phyloP scores from a whole-genome alignment of 2,113 vertebrate genomes.

The Larimichthys crocea region DNA sequence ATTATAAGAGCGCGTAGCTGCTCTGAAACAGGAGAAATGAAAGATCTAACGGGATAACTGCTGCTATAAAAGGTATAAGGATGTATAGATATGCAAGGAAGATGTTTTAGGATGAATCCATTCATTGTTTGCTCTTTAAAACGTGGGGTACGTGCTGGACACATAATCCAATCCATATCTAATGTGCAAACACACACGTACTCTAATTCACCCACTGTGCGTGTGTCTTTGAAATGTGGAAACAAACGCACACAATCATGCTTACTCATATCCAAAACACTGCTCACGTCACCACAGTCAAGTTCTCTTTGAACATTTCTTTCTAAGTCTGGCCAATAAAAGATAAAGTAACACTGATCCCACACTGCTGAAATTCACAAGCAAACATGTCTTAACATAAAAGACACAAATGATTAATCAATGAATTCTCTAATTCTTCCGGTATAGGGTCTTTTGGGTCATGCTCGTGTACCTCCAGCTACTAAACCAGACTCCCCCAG shows the following conservation, averaged over 20 bases:
- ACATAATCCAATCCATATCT: not conserved
- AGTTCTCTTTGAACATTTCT: not conserved
- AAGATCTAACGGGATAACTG: not conserved
- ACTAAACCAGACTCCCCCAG: constrained; percentile 98
- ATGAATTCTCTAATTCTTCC: not conserved
- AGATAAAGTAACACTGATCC: not conserved
- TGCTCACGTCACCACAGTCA: not conserved
- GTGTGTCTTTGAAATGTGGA: not conserved
- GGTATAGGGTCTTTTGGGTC: not conserved
- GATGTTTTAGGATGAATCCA: not conserved
- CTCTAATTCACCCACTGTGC: too few species aligned
- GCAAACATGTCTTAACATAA: too few species aligned
- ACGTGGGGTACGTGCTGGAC: not conserved
- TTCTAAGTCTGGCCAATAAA: not conserved
- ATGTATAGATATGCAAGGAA: not conserved
- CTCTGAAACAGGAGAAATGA: not conserved
- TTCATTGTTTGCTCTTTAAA: not conserved
- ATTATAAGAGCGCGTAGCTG: not conserved
- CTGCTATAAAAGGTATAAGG: not conserved
- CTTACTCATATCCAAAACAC: not conserved
- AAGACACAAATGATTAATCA: not conserved
- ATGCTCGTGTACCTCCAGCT: constrained; percentile 91
- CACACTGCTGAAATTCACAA: too few species aligned
- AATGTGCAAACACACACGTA: not conserved
- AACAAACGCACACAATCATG: not conserved